Evolutionary conservation across 2,888 invertebrate genomes (phyloP).

Genomic region (Carpatolechia fugitivella): DNA sequence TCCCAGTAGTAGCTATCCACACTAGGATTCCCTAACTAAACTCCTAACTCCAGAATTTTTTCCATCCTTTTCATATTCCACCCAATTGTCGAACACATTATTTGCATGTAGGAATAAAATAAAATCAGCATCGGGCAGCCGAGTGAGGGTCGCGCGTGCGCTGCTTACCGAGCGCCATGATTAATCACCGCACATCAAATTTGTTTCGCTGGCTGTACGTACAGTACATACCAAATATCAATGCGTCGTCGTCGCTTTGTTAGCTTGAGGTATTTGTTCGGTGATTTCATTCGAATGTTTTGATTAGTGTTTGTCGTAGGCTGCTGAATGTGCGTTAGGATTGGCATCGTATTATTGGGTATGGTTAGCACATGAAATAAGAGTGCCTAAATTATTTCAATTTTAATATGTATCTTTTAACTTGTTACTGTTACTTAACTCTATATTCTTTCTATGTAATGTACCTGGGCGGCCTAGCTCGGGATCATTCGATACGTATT

Average conservation of each 20-base stretch:
- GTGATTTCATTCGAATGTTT: conserved; percentile 2
- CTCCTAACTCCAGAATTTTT: no score
- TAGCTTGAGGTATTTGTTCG: not conserved
- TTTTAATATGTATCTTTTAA: no score
- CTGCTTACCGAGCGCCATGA: conserved; percentile 6
- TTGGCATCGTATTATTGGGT: not conserved
- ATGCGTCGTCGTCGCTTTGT: not conserved
- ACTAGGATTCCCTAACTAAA: no score
- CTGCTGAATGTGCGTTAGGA: not conserved
- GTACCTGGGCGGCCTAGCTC: no score
- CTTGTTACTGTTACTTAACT: no score
- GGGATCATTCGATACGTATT: no score
- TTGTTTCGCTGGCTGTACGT: conserved; percentile 4
- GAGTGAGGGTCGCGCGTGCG: conserved; percentile 4
- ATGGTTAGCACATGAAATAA: no score
- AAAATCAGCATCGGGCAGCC: not conserved
- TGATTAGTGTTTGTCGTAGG: not conserved
- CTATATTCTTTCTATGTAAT: no score
- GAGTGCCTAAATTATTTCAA: no score
- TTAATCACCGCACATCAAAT: conserved; percentile 5
- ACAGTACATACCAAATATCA: conserved; percentile 3
- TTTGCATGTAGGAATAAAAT: not conserved
- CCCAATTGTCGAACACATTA: not conserved
- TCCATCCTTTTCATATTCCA: not conserved
- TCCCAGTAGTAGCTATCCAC: no score